Base-by-base conservation (phyloP, 2,888 invertebrate species). In the Junonia oenone region DNA sequence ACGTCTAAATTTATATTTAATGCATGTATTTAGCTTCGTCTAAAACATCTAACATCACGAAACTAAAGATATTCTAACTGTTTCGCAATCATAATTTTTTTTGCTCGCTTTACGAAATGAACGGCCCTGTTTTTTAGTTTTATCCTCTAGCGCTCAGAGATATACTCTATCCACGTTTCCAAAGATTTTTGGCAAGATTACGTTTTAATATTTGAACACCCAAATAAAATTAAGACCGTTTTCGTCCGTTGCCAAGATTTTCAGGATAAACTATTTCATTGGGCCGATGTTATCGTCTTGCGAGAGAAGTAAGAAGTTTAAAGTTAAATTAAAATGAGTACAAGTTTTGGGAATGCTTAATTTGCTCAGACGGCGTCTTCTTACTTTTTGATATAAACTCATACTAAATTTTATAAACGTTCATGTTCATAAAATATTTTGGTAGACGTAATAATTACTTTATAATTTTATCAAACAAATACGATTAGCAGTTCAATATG, bases 151-250 rank as follows among this genome's bases (percentile, higher is more conserved):
- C 17, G 35, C 40, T 45, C 45, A 31, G 4, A 38, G 5, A 46
- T 22, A 22, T 17, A 9, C 26, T 33, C 22, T 19, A 27, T 45
- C 29, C 22, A 43, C 33, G 29, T 38, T 43, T 17, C 35, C 6
- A 33, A 48, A 55, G 45, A 45, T 49, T 49, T 55, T 60, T 60
- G 59, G 59, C 57, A 55, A 51, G 60, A 51, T 51, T 54, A 51
- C 59, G 43, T 60, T 57, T 60, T 60, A 57, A 57, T 59, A 56
- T 56, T 59, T 59, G 45, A 56, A 43, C 22, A 56, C 54, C 51
- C 51, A 40, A 51, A 54, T 57, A 55, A 51, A 49, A 60, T 60
- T 52, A 60, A 51, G 45, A 45, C 54, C 38, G 40, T 49, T 56
- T 60, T 56, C 56, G 54, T 26, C 17, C 19, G 45, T 22, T 51